Evolutionary conservation across 2,113 vertebrate species (phyloP).

Genomic region (Crypturellus undulatus): DNA sequence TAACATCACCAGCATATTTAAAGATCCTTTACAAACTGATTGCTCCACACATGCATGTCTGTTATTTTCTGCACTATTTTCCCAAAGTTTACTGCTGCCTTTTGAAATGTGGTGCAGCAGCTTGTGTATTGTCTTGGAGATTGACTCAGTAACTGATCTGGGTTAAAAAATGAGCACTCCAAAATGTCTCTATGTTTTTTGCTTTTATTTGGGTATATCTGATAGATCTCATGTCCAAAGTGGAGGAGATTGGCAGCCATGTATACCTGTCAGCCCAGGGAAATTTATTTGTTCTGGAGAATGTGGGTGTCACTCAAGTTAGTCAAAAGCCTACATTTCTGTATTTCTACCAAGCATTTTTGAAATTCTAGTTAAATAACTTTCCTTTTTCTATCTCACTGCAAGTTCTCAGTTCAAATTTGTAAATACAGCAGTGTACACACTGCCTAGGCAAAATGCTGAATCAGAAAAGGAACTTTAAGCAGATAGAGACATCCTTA

Average conservation of each 20-base stretch:
- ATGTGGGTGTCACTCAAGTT: neutral
- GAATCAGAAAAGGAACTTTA: neutral
- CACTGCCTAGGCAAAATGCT: neutral
- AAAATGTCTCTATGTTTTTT: neutral
- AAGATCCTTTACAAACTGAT: neutral
- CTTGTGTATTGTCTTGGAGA: neutral
- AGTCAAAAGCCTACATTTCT: fast-evolving
- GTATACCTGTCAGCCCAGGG: neutral
- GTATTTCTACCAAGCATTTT: neutral
- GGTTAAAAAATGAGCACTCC: neutral
- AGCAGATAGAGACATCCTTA: neutral
- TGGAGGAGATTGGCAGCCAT: neutral
- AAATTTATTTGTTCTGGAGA: neutral
- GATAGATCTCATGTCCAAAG: neutral
- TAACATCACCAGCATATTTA: neutral
- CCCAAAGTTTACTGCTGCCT: neutral
- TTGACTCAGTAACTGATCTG: neutral
- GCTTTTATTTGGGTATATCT: neutral
- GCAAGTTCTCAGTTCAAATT: slow-evolving; percentile 29
- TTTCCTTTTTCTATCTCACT: neutral
- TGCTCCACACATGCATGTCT: neutral
- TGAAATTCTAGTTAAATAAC: neutral
- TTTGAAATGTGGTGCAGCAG: neutral
- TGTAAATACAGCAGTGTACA: neutral
- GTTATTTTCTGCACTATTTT: neutral